Base-by-base conservation (phyloP, 64 coral and sea anemone genomes). In the Montipora efflorescens region DNA sequence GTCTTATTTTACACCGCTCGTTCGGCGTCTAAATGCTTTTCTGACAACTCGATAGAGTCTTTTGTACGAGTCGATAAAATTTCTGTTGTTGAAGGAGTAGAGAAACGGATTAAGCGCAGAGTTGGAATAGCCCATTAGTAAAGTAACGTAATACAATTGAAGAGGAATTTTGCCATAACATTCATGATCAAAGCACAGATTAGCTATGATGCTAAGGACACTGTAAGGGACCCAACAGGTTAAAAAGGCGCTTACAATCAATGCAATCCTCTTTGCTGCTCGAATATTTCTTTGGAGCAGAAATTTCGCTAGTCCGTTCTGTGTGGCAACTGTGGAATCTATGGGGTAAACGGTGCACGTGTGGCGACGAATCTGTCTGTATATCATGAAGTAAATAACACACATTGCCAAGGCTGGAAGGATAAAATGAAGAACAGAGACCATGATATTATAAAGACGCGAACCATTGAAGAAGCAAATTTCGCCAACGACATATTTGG, bases 31-130 rank as follows among this genome's bases (percentile, higher is more conserved):
- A 48, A 46, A 50, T 51, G 62, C 45, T 9, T 46, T 47, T 18
- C 82, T 86, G 19, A 71, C 13, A 11, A 10, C 82, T 71, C 66
- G 43, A 22, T 49, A 86, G 68, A 62, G 80, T 75, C 88, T 95
- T 21, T 15, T 58, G 74, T 95, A 95, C 3, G 93, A 76, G 47
- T 95, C 93, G 45, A 95, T 76, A 44, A 97, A 97, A 59, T 89
- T 97, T 25, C 91, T 95, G 44, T 97, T 92, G 45, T 97, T 91
- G 90, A 97, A 97, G 12, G 93, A 94, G 28, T 97, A 97, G 13
- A 97, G 88, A 73, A 94, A 88, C 0, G 96, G 96, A 19, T 97
- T 97, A 5, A 97, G 89, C 7, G 96, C 96, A 8, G 83, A 88
- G 61, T 97, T 97, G 1, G 90, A 76, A 20, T 97, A 97, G 6